phyloP scores from a whole-genome alignment of 2,797 vertebrate species.

The Spea hammondii region DNA sequence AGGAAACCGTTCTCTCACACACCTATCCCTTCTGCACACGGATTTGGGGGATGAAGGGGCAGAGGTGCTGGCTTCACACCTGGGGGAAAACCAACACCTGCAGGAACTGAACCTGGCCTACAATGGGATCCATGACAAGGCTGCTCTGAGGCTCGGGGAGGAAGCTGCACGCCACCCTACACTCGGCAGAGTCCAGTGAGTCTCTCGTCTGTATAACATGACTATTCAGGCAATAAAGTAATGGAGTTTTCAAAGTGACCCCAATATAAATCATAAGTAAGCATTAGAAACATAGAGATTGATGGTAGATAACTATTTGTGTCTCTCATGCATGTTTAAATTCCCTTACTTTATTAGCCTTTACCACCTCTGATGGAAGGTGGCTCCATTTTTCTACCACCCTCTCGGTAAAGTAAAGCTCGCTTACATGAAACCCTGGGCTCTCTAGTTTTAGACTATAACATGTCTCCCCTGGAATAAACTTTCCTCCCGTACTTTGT shows the following conservation, averaged over 20 bases:
- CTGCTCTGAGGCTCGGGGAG: conserved; percentile 79
- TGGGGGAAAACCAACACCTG: conserved; percentile 72
- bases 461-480: too few species aligned
- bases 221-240: too few species aligned
- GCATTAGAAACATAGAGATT: background rate
- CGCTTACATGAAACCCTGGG: background rate
- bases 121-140: conserved; percentile 82
- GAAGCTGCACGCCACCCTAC: conserved; percentile 80
- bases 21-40: conserved; percentile 86
- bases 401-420: too few species aligned
- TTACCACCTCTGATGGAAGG: too few species aligned
- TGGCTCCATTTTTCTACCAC: too few species aligned
- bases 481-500: too few species aligned
- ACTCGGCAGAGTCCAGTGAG: conserved; percentile 90
- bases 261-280: background rate
- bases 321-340: too few species aligned
- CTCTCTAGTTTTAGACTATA: background rate
- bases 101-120: conserved; percentile 91
- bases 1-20: conserved; percentile 75
- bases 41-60: conserved; percentile 76
- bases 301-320: too few species aligned
- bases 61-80: conserved; percentile 69
- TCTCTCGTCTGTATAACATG: conserved; percentile 29
- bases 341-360: too few species aligned
- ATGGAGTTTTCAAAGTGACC: too few species aligned